Base-by-base conservation (phyloP, 2,113 vertebrate species). In the Castor canadensis region DNA sequence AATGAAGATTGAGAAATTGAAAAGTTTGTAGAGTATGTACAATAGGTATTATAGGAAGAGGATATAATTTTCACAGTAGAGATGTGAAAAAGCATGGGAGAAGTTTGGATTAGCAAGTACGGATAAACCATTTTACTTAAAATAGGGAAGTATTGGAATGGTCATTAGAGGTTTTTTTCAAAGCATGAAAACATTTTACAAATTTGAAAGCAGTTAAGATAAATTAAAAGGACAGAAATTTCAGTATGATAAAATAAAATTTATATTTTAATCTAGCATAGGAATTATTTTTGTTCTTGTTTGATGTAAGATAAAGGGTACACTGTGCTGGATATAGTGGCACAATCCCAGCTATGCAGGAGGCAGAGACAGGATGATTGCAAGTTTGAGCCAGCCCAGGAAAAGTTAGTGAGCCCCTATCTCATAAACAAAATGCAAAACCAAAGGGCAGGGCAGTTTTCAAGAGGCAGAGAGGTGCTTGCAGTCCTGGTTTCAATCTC, bases 231-330 rank as follows among this genome's bases (percentile, higher is more conserved):
- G 15, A 58, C 16, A 20, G 22, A 58, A 58, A 20, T 58, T 20
- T 20, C n/a, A 81, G 17, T 87, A 87, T 71, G 66, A 49, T 76
- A 5, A 89, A 89, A 84, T 93, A 86, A 89, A 71, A 38, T 66
- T 58, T 64, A n/a, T 35, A 43, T 79, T 30, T 83, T 90, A 73
- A 52, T 54, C 92, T 38, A 45, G 80, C 69, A 69, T 69, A 47
- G 89, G 1, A 82, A 28, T 47, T 84, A 17, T 58, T 58, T 58
- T 58, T 58, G 56, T 94, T 92, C 87, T 91, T 75, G 30, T 77
- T 96, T 62, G 52, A 54, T 87, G 8, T 71, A 52, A 76, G 28
- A 87, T 86, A 32, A 60, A 60, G 22, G 58, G 26, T 7, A 24
- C 26, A 19, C 56, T 60, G 58, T 60, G 58, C 58, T 60, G 22